phyloP scores from a whole-genome alignment of 2,888 invertebrate species.

The Itoplectis maculator region DNA sequence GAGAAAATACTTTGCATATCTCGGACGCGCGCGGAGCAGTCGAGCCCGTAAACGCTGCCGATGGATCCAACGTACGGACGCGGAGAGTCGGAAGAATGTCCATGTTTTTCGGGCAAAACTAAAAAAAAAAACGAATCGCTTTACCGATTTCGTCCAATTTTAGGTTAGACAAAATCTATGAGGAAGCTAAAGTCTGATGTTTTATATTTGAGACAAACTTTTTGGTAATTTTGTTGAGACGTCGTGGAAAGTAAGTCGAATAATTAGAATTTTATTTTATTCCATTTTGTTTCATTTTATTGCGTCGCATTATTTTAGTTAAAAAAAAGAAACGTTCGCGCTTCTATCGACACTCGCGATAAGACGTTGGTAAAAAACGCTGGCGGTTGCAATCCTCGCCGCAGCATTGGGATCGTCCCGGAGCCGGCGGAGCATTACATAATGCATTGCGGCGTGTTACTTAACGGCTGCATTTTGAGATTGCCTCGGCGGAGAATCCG shows the following conservation, averaged over 20 bases:
- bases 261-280: not conserved
- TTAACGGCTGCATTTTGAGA: conserved; percentile 63
- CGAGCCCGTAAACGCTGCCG: conserved; percentile 8
- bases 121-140: not conserved
- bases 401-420: not conserved
- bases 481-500: conserved; percentile 43
- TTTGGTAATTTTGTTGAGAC: not conserved
- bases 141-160: too few relatives aligned
- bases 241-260: not conserved
- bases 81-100: not conserved
- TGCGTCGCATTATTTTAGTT: not conserved
- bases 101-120: not conserved
- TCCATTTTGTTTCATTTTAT: not conserved
- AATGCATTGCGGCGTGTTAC: conserved; percentile 62
- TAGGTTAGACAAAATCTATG: too few relatives aligned
- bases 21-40: conserved; percentile 29
- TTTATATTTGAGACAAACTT: not conserved
- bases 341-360: not conserved
- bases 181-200: too few relatives aligned
- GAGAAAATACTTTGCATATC: conserved; percentile 59
- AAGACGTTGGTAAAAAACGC: not conserved
- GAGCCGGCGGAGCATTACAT: conserved; percentile 43
- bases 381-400: not conserved
- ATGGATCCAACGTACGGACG: conserved; percentile 17
- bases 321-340: not conserved